phyloP scores from a whole-genome alignment of 2,113 vertebrate species.

The Recurvirostra avosetta region DNA sequence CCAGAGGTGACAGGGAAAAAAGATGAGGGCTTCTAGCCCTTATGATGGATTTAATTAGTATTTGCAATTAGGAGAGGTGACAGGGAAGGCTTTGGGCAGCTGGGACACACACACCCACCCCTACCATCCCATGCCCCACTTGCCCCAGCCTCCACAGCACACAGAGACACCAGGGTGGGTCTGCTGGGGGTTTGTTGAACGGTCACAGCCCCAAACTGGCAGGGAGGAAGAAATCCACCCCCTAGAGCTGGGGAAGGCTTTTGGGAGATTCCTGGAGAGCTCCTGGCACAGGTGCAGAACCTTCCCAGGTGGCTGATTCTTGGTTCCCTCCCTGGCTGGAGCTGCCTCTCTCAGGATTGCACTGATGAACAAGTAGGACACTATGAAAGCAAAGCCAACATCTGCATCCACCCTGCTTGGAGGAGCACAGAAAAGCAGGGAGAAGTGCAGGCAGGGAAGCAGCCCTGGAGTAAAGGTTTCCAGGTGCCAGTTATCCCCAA shows the following conservation, averaged over 20 bases:
- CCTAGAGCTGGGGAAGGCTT: background rate
- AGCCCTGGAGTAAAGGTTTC: background rate
- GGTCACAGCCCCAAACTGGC: background rate
- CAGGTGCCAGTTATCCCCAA: background rate
- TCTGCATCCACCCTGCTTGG: background rate
- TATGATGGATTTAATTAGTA: background rate
- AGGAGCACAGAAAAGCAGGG: background rate
- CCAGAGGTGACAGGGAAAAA: background rate
- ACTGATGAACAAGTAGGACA: background rate
- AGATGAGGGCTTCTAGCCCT: background rate
- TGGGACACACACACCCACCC: background rate
- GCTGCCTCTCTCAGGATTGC: background rate
- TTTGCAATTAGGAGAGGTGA: background rate
- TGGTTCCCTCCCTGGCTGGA: background rate
- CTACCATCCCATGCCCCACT: background rate
- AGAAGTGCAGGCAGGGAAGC: background rate
- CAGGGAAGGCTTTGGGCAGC: background rate
- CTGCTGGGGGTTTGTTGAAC: background rate
- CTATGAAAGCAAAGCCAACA: background rate
- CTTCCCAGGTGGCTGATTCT: background rate
- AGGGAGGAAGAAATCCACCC: background rate
- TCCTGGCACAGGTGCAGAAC: background rate
- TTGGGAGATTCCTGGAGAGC: background rate
- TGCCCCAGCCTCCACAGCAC: background rate
- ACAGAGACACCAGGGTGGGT: background rate